These are phyloP conservation scores for Spea bombifrons DNA, from an alignment of 2,113 vertebrate genomes.

Conservation along the genomic window DNA sequence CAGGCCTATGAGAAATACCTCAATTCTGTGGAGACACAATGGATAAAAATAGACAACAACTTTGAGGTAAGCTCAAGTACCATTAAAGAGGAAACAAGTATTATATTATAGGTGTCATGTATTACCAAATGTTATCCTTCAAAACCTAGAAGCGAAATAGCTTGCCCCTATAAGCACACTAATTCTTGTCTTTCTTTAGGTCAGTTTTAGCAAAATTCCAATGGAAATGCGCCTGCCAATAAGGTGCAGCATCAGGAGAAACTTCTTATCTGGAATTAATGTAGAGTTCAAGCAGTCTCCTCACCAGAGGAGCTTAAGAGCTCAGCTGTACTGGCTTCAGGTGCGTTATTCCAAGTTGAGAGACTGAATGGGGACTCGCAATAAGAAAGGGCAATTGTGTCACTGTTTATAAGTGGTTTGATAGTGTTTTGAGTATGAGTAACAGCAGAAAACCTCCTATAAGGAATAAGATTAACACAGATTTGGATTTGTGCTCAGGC, in stretches of 20 bases:
- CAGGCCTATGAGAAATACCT: conserved; percentile 77
- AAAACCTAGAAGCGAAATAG: conserved; percentile 5
- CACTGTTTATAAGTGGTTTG: no score
- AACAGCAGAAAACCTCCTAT: no score
- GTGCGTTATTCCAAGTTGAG: conserved; percentile 57
- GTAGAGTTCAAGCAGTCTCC: conserved; percentile 89
- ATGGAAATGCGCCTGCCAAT: conserved; percentile 87
- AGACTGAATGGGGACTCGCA: no score
- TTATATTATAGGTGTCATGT: no score
- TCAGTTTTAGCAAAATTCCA: conserved; percentile 74
- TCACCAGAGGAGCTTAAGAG: conserved; percentile 89
- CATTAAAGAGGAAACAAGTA: no score
- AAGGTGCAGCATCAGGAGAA: conserved; percentile 77
- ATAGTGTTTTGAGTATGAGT: no score
- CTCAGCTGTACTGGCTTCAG: conserved; percentile 92
- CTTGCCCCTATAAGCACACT: no score
- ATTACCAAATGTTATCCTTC: neutral
- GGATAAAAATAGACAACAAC: conserved; percentile 78
- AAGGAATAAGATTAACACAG: no score
- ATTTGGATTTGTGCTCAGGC: no score
- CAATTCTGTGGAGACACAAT: conserved; percentile 50
- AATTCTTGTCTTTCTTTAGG: conserved; percentile 60
- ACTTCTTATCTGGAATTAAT: conserved; percentile 88
- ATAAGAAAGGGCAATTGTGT: no score
- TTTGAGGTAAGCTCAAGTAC: conserved; percentile 72